Evolutionary conservation across 2,888 invertebrate genomes (phyloP), one percentile per base, ranked within the genome.

Genomic region (Plebejus argus): DNA sequence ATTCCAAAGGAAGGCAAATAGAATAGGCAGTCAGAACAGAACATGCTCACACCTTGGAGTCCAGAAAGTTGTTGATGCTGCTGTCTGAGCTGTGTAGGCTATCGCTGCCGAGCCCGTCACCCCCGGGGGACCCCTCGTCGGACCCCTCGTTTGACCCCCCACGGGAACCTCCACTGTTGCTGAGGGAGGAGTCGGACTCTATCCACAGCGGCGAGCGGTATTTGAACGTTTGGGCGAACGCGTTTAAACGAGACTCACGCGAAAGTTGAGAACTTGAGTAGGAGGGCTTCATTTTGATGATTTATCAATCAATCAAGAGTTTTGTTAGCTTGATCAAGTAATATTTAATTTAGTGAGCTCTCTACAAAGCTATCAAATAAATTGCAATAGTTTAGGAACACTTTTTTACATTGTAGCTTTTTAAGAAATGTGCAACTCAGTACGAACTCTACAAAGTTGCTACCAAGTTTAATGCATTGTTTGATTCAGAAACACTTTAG

Each of bases 121-220:
- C 91, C 78, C 92, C 91, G 80, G 85, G 82, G 1, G 86, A 82
- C 0, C 87, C 86, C 18, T 81, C 78, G 1, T 81, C 77, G 28
- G 83, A 82, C 0, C 86, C 86, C 82, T 81, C 18, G 61, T 61
- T 82, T 87, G 58, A 91, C 84, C 80, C 93, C 93, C 78, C 92
- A 91, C 79, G 85, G 82, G 3, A 86, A 85, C 23, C 70, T 79
- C 81, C 87, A 78, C 83, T 83, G 76, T 84, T 88, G 79, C 90
- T 91, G 49, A 88, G 81, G 39, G 91, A 93, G 0, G 94, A 91
- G 77, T 94, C 94, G 0, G 94, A 93, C 78, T 94, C 93, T 39
- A 94, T 92, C 94, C 94, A 94, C 49, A 94, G 79, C 10, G 94
- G 94, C 4, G 94, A 94, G 1, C 93, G 89, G 78, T 94, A 94